These are phyloP conservation scores for Microcebus ravelobensis DNA, from an alignment of 2,113 vertebrate genomes.

Conservation along the genomic window DNA sequence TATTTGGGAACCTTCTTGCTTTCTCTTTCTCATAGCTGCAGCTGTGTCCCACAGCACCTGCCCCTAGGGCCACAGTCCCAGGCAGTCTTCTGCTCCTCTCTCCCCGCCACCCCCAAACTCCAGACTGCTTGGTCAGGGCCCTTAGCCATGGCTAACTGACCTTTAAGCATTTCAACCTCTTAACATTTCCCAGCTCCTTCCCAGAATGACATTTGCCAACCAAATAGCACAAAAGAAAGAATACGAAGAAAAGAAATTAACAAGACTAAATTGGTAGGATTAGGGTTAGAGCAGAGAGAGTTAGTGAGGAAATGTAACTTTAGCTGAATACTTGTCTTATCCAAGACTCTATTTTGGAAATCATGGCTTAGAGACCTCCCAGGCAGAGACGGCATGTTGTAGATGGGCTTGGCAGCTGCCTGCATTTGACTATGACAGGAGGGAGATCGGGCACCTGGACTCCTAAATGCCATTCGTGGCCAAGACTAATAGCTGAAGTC, in stretches of 20 bases:
- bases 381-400: background rate
- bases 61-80: background rate
- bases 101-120: background rate
- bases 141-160: background rate
- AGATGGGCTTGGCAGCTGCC: background rate
- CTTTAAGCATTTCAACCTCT: background rate
- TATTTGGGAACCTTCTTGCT: background rate
- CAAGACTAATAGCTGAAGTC: background rate
- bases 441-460: background rate
- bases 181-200: background rate
- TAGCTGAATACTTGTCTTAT: background rate
- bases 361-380: background rate
- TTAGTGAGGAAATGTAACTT: slow-evolving; percentile 23
- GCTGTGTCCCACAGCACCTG: background rate
- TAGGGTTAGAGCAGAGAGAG: background rate
- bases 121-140: background rate
- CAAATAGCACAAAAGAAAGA: background rate
- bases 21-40: background rate
- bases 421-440: background rate
- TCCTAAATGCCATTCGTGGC: background rate
- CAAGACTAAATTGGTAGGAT: background rate
- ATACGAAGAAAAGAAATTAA: background rate
- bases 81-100: background rate
- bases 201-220: background rate
- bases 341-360: background rate